Base-by-base conservation (phyloP, 2,113 vertebrate genomes). In the Oxyruncus cristatus region DNA sequence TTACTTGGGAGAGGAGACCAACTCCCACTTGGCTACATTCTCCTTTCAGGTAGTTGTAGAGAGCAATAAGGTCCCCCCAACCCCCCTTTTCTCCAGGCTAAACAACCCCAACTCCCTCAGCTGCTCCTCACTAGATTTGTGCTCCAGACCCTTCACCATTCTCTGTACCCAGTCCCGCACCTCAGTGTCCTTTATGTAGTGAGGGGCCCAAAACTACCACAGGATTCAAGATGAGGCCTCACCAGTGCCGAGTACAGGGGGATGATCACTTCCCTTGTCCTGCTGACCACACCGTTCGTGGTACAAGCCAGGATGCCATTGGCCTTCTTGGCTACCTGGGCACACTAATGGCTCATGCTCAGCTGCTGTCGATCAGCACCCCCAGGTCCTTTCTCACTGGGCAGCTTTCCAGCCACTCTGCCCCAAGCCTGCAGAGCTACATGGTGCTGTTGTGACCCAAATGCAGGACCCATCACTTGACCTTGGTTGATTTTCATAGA, bases 21-120 rank as follows among this genome's bases (percentile, higher is more conserved):
- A 44, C 3, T 4, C 13, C 19, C 23, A 14, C 12, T 27, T 74
- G 37, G 23, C 12, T 59, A n/a, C 27, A 44, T 12, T 1, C 28
- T 66, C 23, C 28, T 59, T 52, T 46, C 39, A n/a, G 19, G 39
- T 20, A 52, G 15, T 9, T 75, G 9, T n/a, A 30, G 15, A 23
- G 37, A 66, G 20, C 1, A 1, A 17, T 52, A 17, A 39, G 4
- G 18, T 56, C 2, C 17, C 27, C 22, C 28, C 8, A 8, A 8
- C 19, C 7, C 8, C 46, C 33, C 52, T 37, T 28, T 35, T 39
- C 33, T 52, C 16, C 46, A 46, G 28, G 8, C 5, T n/a, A n/a
- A 82, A 30, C 16, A 53, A 3, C 2, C 12, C 20, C 70, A 53
- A 11, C 5, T 74, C 28, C 33, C 14, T 53, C 70, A 59, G 16